Conservation (phyloP, 2,888 invertebrate genomes). For the Plutella xylostella region DNA sequence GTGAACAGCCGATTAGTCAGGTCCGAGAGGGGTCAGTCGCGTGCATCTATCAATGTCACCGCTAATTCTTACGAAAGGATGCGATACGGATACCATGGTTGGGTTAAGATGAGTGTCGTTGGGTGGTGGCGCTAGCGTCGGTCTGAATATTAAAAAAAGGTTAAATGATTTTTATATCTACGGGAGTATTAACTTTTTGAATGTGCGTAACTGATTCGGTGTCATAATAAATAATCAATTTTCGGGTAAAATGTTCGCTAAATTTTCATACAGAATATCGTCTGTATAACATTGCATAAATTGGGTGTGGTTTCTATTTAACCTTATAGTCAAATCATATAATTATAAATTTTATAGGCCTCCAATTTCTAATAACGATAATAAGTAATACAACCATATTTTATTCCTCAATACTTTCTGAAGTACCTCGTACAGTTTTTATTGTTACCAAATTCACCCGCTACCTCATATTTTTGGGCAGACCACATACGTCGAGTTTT, state of each 20-base stretch:
- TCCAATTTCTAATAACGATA: no score
- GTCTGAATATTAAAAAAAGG: background rate
- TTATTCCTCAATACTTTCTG: no score
- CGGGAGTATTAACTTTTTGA: background rate
- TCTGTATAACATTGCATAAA: no score
- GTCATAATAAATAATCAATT: no score
- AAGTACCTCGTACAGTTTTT: no score
- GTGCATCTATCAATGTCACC: slow-evolving; percentile 33
- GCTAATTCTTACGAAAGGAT: slow-evolving; percentile 33
- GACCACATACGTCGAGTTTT: background rate
- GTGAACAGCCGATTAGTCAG: slow-evolving; percentile 16
- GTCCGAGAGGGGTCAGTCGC: slow-evolving; percentile 22
- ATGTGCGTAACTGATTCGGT: no score
- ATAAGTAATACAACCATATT: no score
- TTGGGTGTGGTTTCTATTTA: no score
- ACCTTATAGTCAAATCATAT: no score
- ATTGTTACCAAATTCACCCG: background rate
- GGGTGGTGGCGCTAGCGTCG: background rate
- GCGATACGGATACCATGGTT: slow-evolving; percentile 15
- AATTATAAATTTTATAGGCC: no score
- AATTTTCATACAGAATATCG: no score
- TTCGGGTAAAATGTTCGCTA: no score
- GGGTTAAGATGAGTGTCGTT: background rate
- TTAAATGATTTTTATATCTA: background rate
- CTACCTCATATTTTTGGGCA: background rate